Percentiles rank a stretch among this genome's conserved stretches.
These are phyloP conservation scores for Serranochromis macrocephalus DNA, from an alignment of 2,113 vertebrate genomes.

Conservation along the genomic window DNA sequence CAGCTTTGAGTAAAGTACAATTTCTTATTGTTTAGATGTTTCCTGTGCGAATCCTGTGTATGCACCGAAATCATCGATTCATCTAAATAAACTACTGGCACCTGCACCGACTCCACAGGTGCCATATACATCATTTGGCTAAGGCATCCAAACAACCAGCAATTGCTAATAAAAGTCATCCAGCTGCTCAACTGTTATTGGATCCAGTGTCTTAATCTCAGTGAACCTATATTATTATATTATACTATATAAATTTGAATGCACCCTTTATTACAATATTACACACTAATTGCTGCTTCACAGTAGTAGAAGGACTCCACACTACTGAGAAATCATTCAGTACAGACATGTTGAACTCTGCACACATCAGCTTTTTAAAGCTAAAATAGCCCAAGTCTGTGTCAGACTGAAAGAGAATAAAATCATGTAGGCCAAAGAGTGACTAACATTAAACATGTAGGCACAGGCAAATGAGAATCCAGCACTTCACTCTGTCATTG, in stretches of 20 bases:
- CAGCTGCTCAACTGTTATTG: neutral
- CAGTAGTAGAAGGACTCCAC: neutral
- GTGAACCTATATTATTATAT: neutral
- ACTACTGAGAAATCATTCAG: neutral
- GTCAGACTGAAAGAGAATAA: conserved; percentile 28
- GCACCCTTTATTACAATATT: neutral
- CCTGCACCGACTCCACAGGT: neutral
- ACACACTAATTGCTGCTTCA: neutral
- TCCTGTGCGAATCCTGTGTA: neutral
- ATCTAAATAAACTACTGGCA: neutral
- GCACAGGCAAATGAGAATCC: neutral
- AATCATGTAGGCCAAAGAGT: conserved; percentile 29
- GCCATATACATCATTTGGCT: neutral
- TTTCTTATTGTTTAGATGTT: neutral
- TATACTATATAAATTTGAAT: neutral
- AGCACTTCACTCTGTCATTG: neutral
- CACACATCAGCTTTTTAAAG: neutral
- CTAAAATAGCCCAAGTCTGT: neutral
- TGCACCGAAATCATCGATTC: neutral
- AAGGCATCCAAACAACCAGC: neutral
- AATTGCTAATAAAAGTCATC: neutral
- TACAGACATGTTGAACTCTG: neutral
- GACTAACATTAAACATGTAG: conserved; percentile 23
- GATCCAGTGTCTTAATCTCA: neutral
- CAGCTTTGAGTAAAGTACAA: neutral